These are phyloP conservation scores for Scytalopus superciliaris DNA, from an alignment of 2,113 vertebrate genomes.

Conservation along the genomic window DNA sequence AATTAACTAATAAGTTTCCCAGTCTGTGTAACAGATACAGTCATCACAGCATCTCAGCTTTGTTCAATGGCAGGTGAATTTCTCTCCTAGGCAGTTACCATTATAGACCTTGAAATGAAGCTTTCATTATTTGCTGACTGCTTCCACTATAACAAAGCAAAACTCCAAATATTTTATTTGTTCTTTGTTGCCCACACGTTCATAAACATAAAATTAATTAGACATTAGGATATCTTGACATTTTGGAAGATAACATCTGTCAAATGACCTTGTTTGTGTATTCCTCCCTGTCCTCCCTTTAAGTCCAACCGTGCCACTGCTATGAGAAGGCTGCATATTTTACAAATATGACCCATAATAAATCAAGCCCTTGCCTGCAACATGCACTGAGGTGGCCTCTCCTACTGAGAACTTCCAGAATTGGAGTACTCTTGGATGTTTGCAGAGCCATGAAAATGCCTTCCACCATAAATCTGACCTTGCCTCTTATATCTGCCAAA, in stretches of 20 bases:
- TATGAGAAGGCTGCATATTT: not conserved
- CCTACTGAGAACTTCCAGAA: not conserved
- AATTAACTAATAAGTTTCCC: constrained; percentile 38
- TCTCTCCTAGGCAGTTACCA: not conserved
- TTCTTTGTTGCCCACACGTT: not conserved
- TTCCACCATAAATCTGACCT: not conserved
- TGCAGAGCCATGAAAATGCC: not conserved
- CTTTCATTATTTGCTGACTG: constrained; percentile 24
- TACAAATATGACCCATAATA: not conserved
- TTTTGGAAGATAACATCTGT: not conserved
- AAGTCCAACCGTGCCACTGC: fast-evolving
- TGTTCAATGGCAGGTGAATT: constrained; percentile 24
- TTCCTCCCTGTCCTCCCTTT: not conserved
- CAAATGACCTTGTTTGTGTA: not conserved
- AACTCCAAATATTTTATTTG: not conserved
- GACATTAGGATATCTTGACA: not conserved
- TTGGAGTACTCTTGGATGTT: not conserved
- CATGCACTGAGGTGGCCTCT: fast-evolving
- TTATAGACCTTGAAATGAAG: constrained; percentile 52
- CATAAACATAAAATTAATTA: not conserved
- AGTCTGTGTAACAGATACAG: not conserved
- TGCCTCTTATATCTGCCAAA: not conserved
- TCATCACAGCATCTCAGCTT: not conserved
- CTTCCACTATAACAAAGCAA: not conserved
- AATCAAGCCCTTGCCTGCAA: not conserved